phyloP scores from a whole-genome alignment of 2,113 vertebrate genomes.

The Oxyura jamaicensis region DNA sequence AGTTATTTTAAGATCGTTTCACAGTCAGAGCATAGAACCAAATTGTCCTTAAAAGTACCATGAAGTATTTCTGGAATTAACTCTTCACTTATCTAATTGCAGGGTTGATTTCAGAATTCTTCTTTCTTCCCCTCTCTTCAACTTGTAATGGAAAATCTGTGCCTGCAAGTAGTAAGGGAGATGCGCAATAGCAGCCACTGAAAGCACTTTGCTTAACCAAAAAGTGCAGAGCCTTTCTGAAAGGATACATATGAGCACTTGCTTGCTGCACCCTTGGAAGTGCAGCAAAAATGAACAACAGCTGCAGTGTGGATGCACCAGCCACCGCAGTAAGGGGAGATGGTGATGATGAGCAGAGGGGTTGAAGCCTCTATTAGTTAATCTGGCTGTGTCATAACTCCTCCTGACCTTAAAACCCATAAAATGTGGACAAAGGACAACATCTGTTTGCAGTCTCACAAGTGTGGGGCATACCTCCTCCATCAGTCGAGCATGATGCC shows the following conservation, averaged over 20 bases:
- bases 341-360: not conserved
- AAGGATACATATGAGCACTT: fast-evolving
- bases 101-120: not conserved
- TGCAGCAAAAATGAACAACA: not conserved
- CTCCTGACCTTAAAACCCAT: not conserved
- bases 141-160: not conserved
- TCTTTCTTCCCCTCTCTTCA: not conserved
- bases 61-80: not conserved
- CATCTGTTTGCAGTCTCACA: not conserved
- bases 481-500: not conserved
- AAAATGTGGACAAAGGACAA: not conserved
- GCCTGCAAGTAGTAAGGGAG: not conserved
- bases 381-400: not conserved
- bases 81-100: not conserved
- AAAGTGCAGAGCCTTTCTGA: not conserved
- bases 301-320: not conserved
- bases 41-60: not conserved
- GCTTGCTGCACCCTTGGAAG: not conserved
- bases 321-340: not conserved
- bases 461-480: not conserved
- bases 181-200: not conserved
- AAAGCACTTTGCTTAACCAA: not conserved
- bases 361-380: not conserved
- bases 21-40: not conserved
- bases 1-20: constrained; percentile 34